Conservation (phyloP, 2,797 vertebrate species). For the Syngnathus acus region DNA sequence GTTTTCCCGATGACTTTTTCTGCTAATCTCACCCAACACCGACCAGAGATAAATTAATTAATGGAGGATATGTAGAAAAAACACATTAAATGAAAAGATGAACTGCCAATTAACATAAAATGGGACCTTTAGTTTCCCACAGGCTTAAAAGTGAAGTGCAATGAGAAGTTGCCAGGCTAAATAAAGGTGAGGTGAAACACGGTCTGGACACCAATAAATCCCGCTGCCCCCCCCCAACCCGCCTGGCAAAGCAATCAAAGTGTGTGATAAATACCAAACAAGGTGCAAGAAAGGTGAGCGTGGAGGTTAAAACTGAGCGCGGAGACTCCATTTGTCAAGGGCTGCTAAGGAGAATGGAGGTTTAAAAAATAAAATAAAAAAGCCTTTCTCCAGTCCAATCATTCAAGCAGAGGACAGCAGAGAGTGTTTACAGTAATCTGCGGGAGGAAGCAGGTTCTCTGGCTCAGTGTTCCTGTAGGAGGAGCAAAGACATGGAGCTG, state of each 20-base stretch:
- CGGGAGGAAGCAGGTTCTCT: constrained; percentile 51
- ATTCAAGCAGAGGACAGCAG: constrained; percentile 4
- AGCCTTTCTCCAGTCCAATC: neutral
- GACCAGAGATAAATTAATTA: constrained; percentile 31
- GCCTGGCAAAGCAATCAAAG: neutral
- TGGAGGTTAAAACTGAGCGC: neutral
- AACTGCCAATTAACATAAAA: constrained; percentile 8
- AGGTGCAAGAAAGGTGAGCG: neutral
- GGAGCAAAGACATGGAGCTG: constrained; percentile 36
- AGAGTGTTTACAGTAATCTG: constrained; percentile 35
- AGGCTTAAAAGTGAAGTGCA: neutral
- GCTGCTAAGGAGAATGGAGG: constrained; percentile 3
- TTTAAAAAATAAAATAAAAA: constrained; percentile 19
- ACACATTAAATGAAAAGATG: constrained; percentile 14
- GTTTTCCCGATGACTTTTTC: neutral
- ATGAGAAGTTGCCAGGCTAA: neutral
- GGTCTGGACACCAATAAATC: neutral
- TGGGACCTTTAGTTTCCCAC: neutral
- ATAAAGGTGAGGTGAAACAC: neutral
- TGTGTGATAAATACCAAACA: constrained; percentile 6
- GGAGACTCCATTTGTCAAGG: constrained; percentile 7
- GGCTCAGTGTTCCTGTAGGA: constrained; percentile 34
- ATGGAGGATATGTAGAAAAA: constrained; percentile 28
- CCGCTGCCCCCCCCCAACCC: neutral
- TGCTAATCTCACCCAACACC: neutral